phyloP scores from a whole-genome alignment of 2,888 invertebrate species.

The Microctonus brassicae region DNA sequence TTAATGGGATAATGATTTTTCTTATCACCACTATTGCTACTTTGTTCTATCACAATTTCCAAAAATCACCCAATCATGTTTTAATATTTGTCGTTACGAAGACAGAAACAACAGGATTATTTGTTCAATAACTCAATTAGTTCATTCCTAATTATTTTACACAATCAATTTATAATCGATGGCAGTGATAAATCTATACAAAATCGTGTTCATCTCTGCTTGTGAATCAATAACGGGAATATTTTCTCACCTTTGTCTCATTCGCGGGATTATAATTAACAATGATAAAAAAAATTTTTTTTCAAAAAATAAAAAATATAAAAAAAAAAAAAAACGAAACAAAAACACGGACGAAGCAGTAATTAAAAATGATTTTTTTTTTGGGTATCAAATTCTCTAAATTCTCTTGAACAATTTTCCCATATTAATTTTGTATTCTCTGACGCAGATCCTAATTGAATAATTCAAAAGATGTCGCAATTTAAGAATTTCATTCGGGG shows the following conservation, averaged over 20 bases:
- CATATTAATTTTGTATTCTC: not conserved
- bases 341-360: not conserved
- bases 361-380: not conserved
- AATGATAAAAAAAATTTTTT: too few species aligned
- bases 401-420: not conserved
- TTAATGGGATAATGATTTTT: not conserved
- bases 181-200: not conserved
- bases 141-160: not conserved
- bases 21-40: not conserved
- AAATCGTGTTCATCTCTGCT: not conserved
- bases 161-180: not conserved
- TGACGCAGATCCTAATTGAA: not conserved
- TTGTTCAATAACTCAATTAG: not conserved
- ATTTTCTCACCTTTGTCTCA: not conserved
- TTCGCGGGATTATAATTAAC: constrained; percentile 3
- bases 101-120: not conserved
- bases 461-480: not conserved
- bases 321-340: not conserved
- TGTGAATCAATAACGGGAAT: not conserved
- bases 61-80: not conserved
- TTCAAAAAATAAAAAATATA: too few species aligned
- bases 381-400: not conserved
- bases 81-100: not conserved
- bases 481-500: not conserved
- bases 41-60: not conserved